Percentiles rank a stretch among this genome's conserved stretches.
Conservation (phyloP, 1,140 invertebrate species). For the Trialeurodes vaporariorum region DNA sequence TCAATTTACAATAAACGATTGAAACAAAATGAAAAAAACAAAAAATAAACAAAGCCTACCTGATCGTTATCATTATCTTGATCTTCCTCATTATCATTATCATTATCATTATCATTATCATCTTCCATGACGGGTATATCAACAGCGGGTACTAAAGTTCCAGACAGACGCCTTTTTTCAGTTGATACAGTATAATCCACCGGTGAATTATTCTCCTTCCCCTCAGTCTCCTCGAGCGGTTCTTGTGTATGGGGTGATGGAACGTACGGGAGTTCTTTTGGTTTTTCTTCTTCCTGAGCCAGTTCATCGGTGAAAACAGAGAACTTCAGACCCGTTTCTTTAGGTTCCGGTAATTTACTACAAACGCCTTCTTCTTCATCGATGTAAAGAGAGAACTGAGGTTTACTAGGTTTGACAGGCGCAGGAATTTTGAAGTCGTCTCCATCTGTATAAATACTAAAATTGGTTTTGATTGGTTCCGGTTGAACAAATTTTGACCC, state of each 20-base stretch:
- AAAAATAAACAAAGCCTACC: not conserved
- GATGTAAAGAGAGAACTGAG: not conserved
- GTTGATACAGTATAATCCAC: not conserved
- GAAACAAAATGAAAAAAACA: too few relatives aligned
- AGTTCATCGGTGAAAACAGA: not conserved
- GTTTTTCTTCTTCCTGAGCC: not conserved
- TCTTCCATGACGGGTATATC: not conserved
- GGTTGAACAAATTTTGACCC: not conserved
- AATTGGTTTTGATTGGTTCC: not conserved
- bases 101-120: not conserved
- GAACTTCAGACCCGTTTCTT: not conserved
- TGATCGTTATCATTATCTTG: not conserved
- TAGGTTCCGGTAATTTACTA: not conserved
- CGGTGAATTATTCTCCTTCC: not conserved
- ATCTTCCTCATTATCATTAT: not conserved
- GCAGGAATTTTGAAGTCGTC: not conserved
- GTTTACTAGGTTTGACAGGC: not conserved
- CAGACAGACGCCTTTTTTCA: not conserved
- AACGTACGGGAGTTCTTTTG: slow-evolving; percentile 4
- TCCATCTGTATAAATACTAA: not conserved
- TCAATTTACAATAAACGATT: too few relatives aligned
- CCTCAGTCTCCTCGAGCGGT: not conserved
- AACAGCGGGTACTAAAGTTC: not conserved
- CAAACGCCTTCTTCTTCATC: not conserved
- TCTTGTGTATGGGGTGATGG: slow-evolving; percentile 1